phyloP scores from a whole-genome alignment of 2,797 vertebrate species.

The Danio albolineatus region DNA sequence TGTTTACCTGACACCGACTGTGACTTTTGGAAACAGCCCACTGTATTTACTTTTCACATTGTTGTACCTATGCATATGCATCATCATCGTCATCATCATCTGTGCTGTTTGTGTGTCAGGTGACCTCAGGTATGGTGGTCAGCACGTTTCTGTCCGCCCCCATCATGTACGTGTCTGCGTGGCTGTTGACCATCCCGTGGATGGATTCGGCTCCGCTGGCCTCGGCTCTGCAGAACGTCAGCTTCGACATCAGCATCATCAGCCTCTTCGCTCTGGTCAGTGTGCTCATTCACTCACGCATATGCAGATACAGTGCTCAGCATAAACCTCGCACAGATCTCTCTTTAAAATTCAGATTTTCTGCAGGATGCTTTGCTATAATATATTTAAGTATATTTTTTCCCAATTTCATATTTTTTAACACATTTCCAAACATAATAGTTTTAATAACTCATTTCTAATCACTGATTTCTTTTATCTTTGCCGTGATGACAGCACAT shows the following conservation, averaged over 20 bases:
- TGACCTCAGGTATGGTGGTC: slow-evolving; percentile 97
- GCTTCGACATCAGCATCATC: slow-evolving; percentile 94
- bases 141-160: slow-evolving; percentile 97
- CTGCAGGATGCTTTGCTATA: too few relatives aligned
- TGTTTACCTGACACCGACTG: too few relatives aligned
- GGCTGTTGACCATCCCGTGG: slow-evolving; percentile 90
- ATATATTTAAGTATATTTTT: too few relatives aligned
- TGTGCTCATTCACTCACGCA: slow-evolving; percentile 28
- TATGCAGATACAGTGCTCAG: too few relatives aligned
- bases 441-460: too few relatives aligned
- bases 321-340: too few relatives aligned
- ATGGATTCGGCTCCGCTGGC: slow-evolving; percentile 89
- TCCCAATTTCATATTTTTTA: too few relatives aligned
- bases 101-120: slow-evolving; percentile 70
- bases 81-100: background rate
- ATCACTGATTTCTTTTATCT: too few relatives aligned
- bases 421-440: too few relatives aligned
- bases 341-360: too few relatives aligned
- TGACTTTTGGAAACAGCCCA: background rate
- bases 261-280: slow-evolving; percentile 92
- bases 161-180: slow-evolving; percentile 96
- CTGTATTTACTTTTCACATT: background rate
- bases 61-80: background rate
- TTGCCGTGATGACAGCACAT: too few relatives aligned
- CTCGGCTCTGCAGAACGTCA: slow-evolving; percentile 88